phyloP scores from a whole-genome alignment of 1,140 invertebrate species.

The Drosophila melanica region DNA sequence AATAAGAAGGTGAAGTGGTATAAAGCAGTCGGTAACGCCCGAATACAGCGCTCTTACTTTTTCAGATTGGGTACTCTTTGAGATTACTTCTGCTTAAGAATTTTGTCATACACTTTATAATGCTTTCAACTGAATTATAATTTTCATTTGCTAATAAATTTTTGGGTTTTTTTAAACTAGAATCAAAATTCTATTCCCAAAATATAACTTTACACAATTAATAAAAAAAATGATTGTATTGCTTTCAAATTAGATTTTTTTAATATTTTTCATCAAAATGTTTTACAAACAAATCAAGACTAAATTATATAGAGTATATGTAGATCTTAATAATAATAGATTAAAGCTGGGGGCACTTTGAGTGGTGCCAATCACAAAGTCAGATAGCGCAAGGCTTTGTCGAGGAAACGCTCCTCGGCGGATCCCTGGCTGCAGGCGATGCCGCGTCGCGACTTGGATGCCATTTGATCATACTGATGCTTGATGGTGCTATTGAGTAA shows the following conservation, averaged over 20 bases:
- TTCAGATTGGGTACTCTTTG: too few species aligned
- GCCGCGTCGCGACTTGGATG: slow-evolving; percentile 42
- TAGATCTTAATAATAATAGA: slow-evolving; percentile 1
- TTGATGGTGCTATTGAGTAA: slow-evolving; percentile 26
- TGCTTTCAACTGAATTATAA: too few species aligned
- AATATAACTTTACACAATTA: too few species aligned
- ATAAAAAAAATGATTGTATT: neutral
- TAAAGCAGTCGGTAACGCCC: too few species aligned
- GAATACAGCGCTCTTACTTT: too few species aligned
- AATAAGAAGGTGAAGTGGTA: too few species aligned
- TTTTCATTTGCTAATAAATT: too few species aligned
- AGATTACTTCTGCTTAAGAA: too few species aligned
- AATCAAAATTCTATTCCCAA: too few species aligned
- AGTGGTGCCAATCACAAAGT: slow-evolving; percentile 49
- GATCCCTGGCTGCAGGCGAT: slow-evolving; percentile 30
- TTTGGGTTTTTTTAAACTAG: too few species aligned
- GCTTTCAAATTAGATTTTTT: slow-evolving; percentile 5
- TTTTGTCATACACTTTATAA: too few species aligned
- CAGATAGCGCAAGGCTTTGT: slow-evolving; percentile 75
- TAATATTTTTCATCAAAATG: slow-evolving; percentile 12
- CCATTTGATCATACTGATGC: slow-evolving; percentile 28
- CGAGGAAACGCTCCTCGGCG: slow-evolving; percentile 64
- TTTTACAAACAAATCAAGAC: slow-evolving; percentile 39
- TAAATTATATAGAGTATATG: neutral
- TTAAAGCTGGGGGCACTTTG: slow-evolving; percentile 16